phyloP scores from a whole-genome alignment of 2,797 vertebrate genomes.

The Neopelma chrysocephalum region DNA sequence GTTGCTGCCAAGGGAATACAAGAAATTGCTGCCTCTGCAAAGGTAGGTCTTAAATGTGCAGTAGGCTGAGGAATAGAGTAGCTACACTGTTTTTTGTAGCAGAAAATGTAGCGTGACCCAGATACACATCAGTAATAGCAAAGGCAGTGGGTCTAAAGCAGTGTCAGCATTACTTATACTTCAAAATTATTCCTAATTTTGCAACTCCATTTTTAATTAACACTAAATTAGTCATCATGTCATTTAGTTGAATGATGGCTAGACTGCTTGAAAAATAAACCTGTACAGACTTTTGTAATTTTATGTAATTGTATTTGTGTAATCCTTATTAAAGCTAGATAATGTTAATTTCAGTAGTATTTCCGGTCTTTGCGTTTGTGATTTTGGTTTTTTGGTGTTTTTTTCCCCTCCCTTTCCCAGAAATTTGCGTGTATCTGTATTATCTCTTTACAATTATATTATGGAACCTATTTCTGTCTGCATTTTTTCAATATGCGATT shows the following conservation, averaged over 20 bases:
- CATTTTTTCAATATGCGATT: neutral
- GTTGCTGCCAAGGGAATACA: conserved; percentile 88
- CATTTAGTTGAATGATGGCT: neutral
- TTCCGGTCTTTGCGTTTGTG: neutral
- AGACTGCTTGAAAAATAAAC: neutral
- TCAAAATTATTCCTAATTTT: neutral
- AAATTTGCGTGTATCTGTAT: neutral
- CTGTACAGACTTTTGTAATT: neutral
- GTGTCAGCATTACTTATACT: neutral
- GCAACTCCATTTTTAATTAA: neutral
- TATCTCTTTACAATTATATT: neutral
- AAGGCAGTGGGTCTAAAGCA: neutral
- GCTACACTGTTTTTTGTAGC: neutral
- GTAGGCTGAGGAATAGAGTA: neutral
- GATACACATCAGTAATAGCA: neutral
- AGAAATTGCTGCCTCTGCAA: conserved; percentile 89
- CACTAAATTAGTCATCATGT: neutral
- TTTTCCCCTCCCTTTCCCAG: neutral
- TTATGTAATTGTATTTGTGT: neutral
- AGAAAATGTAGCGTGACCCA: neutral
- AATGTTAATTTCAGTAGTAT: neutral
- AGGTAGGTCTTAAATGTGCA: conserved; percentile 75
- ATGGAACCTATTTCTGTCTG: neutral
- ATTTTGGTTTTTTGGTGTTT: neutral
- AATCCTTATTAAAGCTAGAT: neutral